Percentiles rank a stretch among this genome's conserved stretches.
Conservation (phyloP, 2,797 vertebrate genomes). For the Phrynocephalus guinanensis region DNA sequence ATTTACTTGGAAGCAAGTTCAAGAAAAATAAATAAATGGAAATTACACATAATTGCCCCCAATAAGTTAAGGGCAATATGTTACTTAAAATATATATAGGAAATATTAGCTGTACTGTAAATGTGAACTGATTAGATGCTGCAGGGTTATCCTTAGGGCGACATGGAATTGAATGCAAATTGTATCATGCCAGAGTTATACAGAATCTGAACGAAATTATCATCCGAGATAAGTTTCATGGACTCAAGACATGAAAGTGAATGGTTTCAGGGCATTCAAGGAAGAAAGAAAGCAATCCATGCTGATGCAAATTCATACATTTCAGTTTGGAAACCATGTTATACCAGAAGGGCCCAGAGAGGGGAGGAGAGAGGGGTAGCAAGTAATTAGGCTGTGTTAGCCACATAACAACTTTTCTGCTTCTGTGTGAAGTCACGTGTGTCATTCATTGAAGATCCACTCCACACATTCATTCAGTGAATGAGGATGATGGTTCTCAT, state of each 20-base stretch:
- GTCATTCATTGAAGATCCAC: neutral
- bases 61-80: neutral
- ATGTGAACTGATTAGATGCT: too few relatives aligned
- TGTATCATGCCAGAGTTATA: too few relatives aligned
- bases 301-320: neutral
- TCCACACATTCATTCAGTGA: neutral
- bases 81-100: too few relatives aligned
- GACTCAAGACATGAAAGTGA: too few relatives aligned
- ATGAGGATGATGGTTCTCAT: neutral
- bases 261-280: too few relatives aligned
- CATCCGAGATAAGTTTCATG: too few relatives aligned
- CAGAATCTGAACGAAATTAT: too few relatives aligned
- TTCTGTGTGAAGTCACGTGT: neutral
- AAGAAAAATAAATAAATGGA: neutral
- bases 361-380: too few relatives aligned
- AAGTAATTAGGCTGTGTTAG: neutral
- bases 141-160: too few relatives aligned
- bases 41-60: neutral
- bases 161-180: too few relatives aligned
- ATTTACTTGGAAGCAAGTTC: neutral
- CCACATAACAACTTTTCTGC: neutral
- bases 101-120: too few relatives aligned
- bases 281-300: too few relatives aligned
- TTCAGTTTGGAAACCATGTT: neutral
- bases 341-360: neutral